Evolutionary conservation across 2,113 vertebrate species (phyloP).

Genomic region (Pseudorasbora parva): DNA sequence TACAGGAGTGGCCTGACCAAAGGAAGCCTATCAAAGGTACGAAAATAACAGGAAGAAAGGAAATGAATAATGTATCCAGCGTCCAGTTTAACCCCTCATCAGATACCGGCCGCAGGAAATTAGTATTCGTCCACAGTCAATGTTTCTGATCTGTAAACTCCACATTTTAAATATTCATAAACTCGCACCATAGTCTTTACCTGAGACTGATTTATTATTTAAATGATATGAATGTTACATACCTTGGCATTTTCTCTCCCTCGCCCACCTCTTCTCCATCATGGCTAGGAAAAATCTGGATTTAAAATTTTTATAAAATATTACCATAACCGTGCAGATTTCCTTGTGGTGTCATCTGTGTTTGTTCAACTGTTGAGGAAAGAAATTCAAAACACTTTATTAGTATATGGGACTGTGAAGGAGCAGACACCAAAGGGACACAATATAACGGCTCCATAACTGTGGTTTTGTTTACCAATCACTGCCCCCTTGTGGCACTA

Average conservation of each 20-base stretch:
- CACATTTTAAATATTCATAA: slow-evolving; percentile 82
- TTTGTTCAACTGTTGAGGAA: slow-evolving; percentile 58
- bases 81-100: slow-evolving; percentile 81
- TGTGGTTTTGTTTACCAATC: slow-evolving; percentile 48
- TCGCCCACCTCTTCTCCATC: slow-evolving; percentile 51
- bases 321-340: slow-evolving; percentile 65
- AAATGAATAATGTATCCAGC: slow-evolving; percentile 81
- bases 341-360: slow-evolving; percentile 64
- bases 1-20: slow-evolving; percentile 63
- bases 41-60: slow-evolving; percentile 69
- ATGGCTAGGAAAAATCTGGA: slow-evolving; percentile 45
- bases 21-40: slow-evolving; percentile 68
- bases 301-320: slow-evolving; percentile 63
- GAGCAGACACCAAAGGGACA: slow-evolving; percentile 20
- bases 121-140: slow-evolving; percentile 82
- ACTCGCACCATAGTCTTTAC: slow-evolving; percentile 73
- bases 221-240: slow-evolving; percentile 83
- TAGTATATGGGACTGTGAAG: neutral
- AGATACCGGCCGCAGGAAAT: slow-evolving; percentile 74
- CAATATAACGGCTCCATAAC: neutral
- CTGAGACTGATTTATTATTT: slow-evolving; percentile 81
- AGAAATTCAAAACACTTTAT: slow-evolving; percentile 55
- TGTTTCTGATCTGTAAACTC: slow-evolving; percentile 82
- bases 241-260: slow-evolving; percentile 66
- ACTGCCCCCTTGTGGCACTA: slow-evolving; percentile 68